Evolutionary conservation across 2,113 vertebrate species (phyloP).

Genomic region (Python bivittatus): DNA sequence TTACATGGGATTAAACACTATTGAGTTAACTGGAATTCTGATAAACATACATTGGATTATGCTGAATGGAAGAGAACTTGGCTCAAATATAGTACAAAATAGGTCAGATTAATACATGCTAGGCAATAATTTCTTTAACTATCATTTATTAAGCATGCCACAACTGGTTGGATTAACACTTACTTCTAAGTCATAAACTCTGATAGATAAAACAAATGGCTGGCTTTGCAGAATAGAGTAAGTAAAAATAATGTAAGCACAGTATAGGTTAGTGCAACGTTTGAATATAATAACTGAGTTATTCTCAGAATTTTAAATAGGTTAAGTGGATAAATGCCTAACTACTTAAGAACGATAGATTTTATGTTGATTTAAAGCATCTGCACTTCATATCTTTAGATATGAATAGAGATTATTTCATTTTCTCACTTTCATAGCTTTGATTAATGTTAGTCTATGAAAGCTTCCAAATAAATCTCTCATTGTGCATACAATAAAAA

Average conservation of each 20-base stretch:
- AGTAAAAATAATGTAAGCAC: background rate
- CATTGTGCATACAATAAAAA: background rate
- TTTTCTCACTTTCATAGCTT: background rate
- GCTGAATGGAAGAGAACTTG: background rate
- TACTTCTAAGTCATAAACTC: background rate
- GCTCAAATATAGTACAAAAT: background rate
- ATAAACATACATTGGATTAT: background rate
- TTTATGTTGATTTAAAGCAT: slow-evolving; percentile 12
- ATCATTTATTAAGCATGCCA: background rate
- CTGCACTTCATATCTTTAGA: slow-evolving; percentile 8
- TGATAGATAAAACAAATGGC: background rate
- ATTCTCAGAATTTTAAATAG: background rate
- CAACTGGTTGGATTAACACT: background rate
- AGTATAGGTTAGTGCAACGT: background rate
- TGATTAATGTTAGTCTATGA: slow-evolving; percentile 20
- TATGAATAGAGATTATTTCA: slow-evolving; percentile 5
- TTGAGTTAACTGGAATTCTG: background rate
- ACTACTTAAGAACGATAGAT: background rate
- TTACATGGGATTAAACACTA: background rate
- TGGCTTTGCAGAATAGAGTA: background rate
- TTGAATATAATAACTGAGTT: background rate
- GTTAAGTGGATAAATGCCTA: slow-evolving; percentile 19
- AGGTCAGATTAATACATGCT: background rate
- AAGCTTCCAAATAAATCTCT: slow-evolving; percentile 25
- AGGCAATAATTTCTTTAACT: background rate